A percentile compares a stretch with the other conserved stretches of the same genome.
Evolutionary conservation across 2,797 vertebrate species (phyloP).

Genomic region (Prunella strophiata): DNA sequence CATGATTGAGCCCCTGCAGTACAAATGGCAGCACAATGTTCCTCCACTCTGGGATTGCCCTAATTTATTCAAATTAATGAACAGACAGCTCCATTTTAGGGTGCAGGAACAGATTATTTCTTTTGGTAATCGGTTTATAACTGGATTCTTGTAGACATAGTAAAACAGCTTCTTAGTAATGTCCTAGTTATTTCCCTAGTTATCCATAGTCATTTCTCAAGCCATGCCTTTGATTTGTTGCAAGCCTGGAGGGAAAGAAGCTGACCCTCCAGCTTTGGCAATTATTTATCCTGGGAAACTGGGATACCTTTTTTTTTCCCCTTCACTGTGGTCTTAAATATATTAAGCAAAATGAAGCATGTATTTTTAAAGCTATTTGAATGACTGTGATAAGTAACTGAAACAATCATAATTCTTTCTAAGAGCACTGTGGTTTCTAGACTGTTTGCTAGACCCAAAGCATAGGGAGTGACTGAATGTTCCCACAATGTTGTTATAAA

Average conservation of each 20-base stretch:
- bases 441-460: background rate
- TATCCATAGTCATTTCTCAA: background rate
- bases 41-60: background rate
- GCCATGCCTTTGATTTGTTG: background rate
- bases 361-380: background rate
- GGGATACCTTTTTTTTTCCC: background rate
- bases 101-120: background rate
- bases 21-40: background rate
- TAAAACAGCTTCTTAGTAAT: background rate
- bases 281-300: background rate
- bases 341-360: background rate
- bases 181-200: background rate
- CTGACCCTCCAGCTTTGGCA: background rate
- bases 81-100: background rate
- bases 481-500: background rate
- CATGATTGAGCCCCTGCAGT: accelerated
- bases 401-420: background rate
- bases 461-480: background rate
- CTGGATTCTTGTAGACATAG: background rate
- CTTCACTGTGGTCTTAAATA: background rate
- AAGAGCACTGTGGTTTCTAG: background rate
- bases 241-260: background rate
- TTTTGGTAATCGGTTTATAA: background rate
- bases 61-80: background rate
- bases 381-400: background rate